Evolutionary conservation across 2,888 invertebrate species (phyloP).

Genomic region (Abscondita cerata): DNA sequence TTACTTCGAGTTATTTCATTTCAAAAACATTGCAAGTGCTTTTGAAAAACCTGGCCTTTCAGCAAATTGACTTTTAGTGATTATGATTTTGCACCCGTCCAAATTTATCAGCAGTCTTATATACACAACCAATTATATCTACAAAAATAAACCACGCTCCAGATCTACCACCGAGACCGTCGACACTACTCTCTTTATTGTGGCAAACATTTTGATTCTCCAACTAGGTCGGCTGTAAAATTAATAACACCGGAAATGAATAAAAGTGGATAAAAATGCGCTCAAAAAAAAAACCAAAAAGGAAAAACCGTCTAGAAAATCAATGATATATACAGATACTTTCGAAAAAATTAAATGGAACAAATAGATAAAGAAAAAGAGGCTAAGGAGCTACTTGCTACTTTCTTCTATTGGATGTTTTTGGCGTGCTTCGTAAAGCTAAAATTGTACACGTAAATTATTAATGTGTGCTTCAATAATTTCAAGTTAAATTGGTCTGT

Average conservation of each 20-base stretch:
- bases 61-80: background rate
- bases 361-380: too few relatives aligned
- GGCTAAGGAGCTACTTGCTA: too few relatives aligned
- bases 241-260: slow-evolving; percentile 6
- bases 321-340: background rate
- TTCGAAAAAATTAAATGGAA: background rate
- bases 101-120: background rate
- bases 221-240: background rate
- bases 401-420: too few relatives aligned
- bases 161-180: too few relatives aligned
- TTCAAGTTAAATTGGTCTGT: too few relatives aligned
- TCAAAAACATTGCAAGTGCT: slow-evolving; percentile 1
- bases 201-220: too few relatives aligned
- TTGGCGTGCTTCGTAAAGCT: too few relatives aligned
- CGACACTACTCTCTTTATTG: too few relatives aligned
- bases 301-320: background rate
- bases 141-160: background rate
- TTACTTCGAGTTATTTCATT: background rate
- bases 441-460: too few relatives aligned
- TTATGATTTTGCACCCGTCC: background rate
- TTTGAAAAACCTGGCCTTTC: slow-evolving; percentile 1
- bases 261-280: background rate
- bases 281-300: background rate
- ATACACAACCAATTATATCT: background rate
- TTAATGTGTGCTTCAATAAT: too few relatives aligned